Conservation (phyloP, 2,888 invertebrate genomes). For the Sarcophaga variegata region DNA sequence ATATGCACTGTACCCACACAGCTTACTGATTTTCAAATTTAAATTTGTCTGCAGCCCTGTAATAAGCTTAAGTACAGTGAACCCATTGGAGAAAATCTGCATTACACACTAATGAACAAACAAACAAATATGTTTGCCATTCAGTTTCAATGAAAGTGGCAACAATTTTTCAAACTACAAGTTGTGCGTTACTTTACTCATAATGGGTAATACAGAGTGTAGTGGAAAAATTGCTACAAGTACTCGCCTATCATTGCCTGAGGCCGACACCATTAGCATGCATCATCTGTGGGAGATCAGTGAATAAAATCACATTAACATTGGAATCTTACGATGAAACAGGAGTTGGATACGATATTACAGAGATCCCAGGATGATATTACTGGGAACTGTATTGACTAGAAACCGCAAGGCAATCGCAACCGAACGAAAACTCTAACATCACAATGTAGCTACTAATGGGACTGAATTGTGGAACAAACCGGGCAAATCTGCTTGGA, state of each 20-base stretch:
- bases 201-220: no score
- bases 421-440: no score
- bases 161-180: slow-evolving; percentile 46
- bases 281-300: no score
- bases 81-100: slow-evolving; percentile 11
- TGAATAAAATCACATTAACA: no score
- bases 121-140: slow-evolving; percentile 7
- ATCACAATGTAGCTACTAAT: no score
- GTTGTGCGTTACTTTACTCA: no score
- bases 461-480: neutral
- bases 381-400: no score
- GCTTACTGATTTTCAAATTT: neutral
- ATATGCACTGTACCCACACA: neutral
- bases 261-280: neutral
- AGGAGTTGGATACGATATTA: no score
- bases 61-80: neutral
- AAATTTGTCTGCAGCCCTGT: slow-evolving; percentile 17
- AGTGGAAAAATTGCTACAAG: neutral
- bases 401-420: no score
- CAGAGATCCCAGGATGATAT: no score
- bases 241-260: neutral
- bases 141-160: neutral
- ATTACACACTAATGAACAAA: slow-evolving; percentile 17
- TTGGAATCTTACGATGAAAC: no score
- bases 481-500: neutral